Evolutionary conservation across 2,113 vertebrate species (phyloP).

Genomic region (Onychostruthus taczanowskii): DNA sequence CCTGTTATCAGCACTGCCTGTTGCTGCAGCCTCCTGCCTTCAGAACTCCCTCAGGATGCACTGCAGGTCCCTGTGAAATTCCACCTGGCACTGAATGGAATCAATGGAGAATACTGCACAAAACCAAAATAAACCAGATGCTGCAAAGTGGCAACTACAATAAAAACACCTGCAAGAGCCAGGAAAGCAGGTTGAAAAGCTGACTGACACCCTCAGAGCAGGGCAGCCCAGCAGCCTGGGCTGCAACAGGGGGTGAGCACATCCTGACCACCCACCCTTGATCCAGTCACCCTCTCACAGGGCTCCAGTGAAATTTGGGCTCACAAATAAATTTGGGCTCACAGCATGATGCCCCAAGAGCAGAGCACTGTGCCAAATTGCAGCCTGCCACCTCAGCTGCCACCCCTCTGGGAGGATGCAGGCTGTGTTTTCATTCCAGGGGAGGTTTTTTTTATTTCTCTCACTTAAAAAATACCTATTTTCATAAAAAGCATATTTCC

Average conservation of each 20-base stretch:
- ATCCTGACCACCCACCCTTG: neutral
- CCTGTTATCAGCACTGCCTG: neutral
- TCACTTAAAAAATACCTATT: neutral
- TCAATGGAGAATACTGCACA: neutral
- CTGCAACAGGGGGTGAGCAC: neutral
- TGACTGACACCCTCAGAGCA: neutral
- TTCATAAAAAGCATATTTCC: neutral
- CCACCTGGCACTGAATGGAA: neutral
- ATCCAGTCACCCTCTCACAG: fast-evolving
- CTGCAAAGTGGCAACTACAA: neutral
- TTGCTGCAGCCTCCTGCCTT: neutral
- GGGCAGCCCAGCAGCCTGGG: fast-evolving
- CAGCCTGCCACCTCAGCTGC: neutral
- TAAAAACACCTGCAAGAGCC: neutral
- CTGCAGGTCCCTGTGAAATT: neutral
- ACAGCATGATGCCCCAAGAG: fast-evolving
- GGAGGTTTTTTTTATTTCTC: neutral
- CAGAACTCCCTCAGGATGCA: neutral
- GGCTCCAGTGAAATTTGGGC: neutral
- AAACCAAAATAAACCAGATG: neutral
- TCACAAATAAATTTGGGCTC: neutral
- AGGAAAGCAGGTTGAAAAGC: neutral
- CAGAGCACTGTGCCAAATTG: neutral
- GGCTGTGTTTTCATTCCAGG: neutral
- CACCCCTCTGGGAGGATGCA: neutral